Evolutionary conservation across 2,797 vertebrate species (phyloP), one percentile per base, ranked within the genome.

Genomic region (Australoheros facetus): DNA sequence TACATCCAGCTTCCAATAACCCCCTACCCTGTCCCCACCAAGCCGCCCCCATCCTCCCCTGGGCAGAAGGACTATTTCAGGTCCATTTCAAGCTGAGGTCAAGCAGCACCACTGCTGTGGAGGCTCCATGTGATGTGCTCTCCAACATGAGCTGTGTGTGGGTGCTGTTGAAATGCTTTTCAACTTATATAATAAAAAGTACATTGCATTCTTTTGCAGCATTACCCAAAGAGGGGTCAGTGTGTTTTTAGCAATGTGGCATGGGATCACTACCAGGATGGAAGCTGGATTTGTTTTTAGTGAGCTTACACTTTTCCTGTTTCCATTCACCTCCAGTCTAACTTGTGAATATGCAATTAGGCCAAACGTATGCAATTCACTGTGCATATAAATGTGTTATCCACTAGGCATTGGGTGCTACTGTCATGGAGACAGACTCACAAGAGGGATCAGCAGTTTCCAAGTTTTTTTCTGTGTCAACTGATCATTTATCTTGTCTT

Each of bases 181-280:
- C 62, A 86, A 87, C 84, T 93, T 93, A 91, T 87, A 89, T 91
- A 94, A 93, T 77, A 58, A 87, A 82, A 85, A 85, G 73, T 87
- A 77, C 77, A 82, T 77, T 16, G 75, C 74, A 81, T 75, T 87
- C 71, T 82, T 85, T 85, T 83, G 56, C 55, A 79, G 76, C 13
- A 2, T 88, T 51, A 82, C 58, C 56, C 56, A 71, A 80, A 83
- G 85, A 84, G 56, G 73, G 60, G 58, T 73, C 51, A 48, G 37
- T 81, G 79, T 73, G 74, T 85, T 87, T 86, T 84, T 85, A 75
- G 84, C 71, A 72, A 37, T 21, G 60, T 26, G 55, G 73, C 75
- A 80, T 83, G 79, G 80, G 77, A 77, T 51, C 13, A 42, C 13
- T 42, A 57, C 66, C 8, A 17, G 59, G 60, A 74, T 85, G 56